phyloP scores from a whole-genome alignment of 2,113 vertebrate species.

The Burhinus bistriatus region DNA sequence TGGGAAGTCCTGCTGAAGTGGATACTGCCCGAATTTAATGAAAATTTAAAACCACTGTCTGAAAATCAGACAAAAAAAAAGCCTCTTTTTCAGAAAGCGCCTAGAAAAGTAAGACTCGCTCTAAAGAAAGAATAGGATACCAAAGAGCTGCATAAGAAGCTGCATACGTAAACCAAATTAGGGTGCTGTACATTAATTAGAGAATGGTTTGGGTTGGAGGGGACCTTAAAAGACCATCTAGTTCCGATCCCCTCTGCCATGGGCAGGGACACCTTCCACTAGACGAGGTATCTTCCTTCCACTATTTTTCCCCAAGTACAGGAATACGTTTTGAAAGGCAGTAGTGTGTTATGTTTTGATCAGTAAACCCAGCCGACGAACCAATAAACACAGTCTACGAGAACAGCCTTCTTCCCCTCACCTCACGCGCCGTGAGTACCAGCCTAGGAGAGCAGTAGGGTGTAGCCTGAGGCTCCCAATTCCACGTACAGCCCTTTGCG shows the following conservation, averaged over 20 bases:
- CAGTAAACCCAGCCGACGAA: background rate
- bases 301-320: background rate
- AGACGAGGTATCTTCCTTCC: background rate
- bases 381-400: background rate
- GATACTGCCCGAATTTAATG: background rate
- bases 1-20: background rate
- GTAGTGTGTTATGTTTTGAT: background rate
- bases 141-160: background rate
- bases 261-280: background rate
- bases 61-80: background rate
- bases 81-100: background rate
- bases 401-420: background rate
- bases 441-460: background rate
- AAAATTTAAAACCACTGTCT: background rate
- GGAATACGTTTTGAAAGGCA: rapidly evolving
- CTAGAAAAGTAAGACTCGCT: background rate
- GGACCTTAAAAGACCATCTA: background rate
- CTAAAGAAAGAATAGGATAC: background rate
- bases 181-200: background rate
- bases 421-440: rapidly evolving
- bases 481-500: background rate
- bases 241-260: background rate
- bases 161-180: background rate
- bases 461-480: background rate
- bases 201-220: background rate